Conservation (phyloP, 2,113 vertebrate species). For the Triplophysa dalaica region DNA sequence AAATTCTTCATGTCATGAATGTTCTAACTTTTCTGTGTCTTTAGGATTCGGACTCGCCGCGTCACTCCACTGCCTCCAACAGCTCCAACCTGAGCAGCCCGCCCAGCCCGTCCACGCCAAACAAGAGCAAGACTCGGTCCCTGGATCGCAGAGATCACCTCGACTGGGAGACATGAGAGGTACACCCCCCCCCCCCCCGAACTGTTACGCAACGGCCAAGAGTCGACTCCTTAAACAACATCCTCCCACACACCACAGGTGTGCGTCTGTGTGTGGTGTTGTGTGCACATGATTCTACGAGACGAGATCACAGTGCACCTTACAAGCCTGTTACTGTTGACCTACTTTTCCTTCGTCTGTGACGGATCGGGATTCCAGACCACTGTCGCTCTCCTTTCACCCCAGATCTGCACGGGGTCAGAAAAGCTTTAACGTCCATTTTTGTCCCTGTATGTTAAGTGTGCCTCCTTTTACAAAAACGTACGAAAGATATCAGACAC, state of each 20-base stretch:
- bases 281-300: background rate
- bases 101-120: constrained; percentile 90
- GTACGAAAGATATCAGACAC: background rate
- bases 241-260: constrained; percentile 6
- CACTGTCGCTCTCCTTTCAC: background rate
- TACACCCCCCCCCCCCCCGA: background rate
- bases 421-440: constrained; percentile 4
- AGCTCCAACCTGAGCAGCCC: constrained; percentile 99
- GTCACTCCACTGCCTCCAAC: constrained; percentile 97
- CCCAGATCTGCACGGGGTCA: background rate
- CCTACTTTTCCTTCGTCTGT: constrained; percentile 1
- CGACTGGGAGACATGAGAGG: constrained; percentile 92
- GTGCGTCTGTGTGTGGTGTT: constrained; percentile 42
- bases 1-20: background rate
- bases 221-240: background rate
- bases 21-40: background rate
- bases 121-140: constrained; percentile 93
- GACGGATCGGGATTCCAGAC: background rate
- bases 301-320: constrained; percentile 4
- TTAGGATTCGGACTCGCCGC: constrained; percentile 96
- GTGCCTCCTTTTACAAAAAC: constrained; percentile 14
- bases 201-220: constrained; percentile 6
- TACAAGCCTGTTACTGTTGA: background rate
- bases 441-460: background rate
- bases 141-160: constrained; percentile 92